Evolutionary conservation across 23 tunicate species (phyloP).

Genomic region (Halocynthia aurantium): DNA sequence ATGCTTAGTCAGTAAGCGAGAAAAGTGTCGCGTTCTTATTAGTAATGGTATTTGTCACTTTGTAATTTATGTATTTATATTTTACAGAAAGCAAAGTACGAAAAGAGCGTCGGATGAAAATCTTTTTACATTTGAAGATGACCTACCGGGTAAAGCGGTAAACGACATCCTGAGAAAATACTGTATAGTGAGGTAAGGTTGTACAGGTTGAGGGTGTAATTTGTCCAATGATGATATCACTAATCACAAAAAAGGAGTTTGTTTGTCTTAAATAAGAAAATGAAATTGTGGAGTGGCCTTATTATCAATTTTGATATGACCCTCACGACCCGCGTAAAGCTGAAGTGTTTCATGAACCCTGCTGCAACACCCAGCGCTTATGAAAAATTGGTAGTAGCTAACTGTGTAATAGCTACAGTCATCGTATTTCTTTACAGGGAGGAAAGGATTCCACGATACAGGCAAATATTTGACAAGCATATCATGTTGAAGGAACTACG

Average conservation of each 20-base stretch:
- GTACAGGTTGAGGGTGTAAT: not conserved
- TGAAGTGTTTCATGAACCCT: too few species aligned
- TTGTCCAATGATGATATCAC: too few species aligned
- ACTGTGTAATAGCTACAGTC: not conserved
- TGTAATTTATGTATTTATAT: too few species aligned
- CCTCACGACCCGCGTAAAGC: not conserved
- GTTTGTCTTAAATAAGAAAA: too few species aligned
- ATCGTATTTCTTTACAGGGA: constrained; percentile 35
- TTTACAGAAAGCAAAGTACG: too few species aligned
- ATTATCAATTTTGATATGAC: too few species aligned
- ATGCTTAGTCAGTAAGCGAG: too few species aligned
- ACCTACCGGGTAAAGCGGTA: constrained; percentile 9
- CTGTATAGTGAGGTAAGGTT: constrained; percentile 72
- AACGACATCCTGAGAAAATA: constrained; percentile 59
- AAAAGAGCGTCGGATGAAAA: not conserved
- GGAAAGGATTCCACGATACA: constrained; percentile 58
- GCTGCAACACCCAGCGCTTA: too few species aligned
- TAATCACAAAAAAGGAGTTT: too few species aligned
- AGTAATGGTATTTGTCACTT: too few species aligned
- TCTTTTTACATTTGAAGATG: constrained; percentile 4
- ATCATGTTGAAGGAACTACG: constrained; percentile 53
- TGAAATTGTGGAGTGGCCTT: too few species aligned
- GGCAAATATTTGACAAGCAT: constrained; percentile 70
- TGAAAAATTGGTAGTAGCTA: not conserved
- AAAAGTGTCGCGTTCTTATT: too few species aligned